Evolutionary conservation across 2,888 invertebrate genomes (phyloP).

Genomic region (Eucera pruinosa): DNA sequence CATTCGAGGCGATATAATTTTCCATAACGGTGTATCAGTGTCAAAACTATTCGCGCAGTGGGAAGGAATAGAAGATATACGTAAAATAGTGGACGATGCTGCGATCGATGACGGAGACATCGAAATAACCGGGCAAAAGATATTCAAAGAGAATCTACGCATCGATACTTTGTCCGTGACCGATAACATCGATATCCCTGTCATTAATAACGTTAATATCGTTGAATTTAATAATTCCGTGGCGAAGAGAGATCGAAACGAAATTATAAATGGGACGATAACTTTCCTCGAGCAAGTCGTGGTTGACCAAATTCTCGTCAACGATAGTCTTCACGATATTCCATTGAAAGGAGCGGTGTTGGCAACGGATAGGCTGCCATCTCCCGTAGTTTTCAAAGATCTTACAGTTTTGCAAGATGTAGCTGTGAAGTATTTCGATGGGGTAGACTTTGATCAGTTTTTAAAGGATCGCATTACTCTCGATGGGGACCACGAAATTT

Average conservation of each 20-base stretch:
- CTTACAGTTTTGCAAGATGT: slow-evolving; percentile 63
- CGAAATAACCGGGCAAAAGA: slow-evolving; percentile 69
- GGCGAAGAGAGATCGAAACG: slow-evolving; percentile 64
- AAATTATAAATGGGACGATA: slow-evolving; percentile 54
- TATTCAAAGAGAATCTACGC: slow-evolving; percentile 65
- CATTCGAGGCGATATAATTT: slow-evolving; percentile 62
- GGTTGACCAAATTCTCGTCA: slow-evolving; percentile 61
- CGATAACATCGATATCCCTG: slow-evolving; percentile 63
- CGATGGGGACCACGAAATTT: slow-evolving; percentile 61
- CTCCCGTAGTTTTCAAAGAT: slow-evolving; percentile 66
- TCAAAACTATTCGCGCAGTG: slow-evolving; percentile 26
- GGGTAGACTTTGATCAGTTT: slow-evolving; percentile 74
- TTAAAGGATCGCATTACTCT: slow-evolving; percentile 69
- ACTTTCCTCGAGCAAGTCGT: slow-evolving; percentile 65
- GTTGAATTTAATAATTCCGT: slow-evolving; percentile 71
- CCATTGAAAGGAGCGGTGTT: slow-evolving; percentile 60
- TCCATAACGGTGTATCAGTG: slow-evolving; percentile 52
- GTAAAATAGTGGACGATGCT: slow-evolving; percentile 67
- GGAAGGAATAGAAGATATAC: slow-evolving; percentile 54
- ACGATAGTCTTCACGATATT: slow-evolving; percentile 60
- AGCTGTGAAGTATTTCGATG: slow-evolving; percentile 67
- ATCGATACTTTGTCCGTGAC: slow-evolving; percentile 61
- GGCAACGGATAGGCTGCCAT: slow-evolving; percentile 61
- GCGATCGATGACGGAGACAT: slow-evolving; percentile 57
- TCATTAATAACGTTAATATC: slow-evolving; percentile 70